Percentiles rank a stretch among this genome's conserved stretches.
These are phyloP conservation scores for Sycophila sp. DNA, from an alignment of 1,140 invertebrate species.

Conservation along the genomic window DNA sequence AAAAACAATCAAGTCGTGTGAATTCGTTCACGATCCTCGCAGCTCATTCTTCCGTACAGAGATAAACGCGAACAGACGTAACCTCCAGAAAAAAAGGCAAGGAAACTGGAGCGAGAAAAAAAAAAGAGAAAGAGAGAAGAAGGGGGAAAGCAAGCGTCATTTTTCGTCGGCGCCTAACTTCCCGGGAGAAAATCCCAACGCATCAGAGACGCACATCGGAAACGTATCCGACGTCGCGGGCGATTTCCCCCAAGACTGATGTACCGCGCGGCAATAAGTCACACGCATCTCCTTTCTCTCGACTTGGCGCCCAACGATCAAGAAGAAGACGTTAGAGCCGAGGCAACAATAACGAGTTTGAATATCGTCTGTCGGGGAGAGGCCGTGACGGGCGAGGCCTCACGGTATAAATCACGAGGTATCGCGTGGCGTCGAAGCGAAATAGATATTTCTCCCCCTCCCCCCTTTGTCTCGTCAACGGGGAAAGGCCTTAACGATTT, in stretches of 20 bases:
- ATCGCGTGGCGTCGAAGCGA: neutral
- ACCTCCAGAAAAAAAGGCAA: neutral
- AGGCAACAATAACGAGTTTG: slow-evolving; percentile 17
- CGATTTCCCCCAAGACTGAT: slow-evolving; percentile 28
- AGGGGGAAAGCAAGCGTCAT: neutral
- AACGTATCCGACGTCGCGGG: slow-evolving; percentile 1
- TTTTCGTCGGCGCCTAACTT: too few relatives aligned
- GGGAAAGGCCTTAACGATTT: neutral
- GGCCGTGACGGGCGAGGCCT: too few relatives aligned
- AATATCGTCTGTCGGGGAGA: neutral
- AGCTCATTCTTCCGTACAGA: neutral
- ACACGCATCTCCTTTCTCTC: neutral
- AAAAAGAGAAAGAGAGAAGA: neutral
- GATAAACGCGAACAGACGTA: too few relatives aligned
- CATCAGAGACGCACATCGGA: neutral
- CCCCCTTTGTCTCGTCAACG: too few relatives aligned
- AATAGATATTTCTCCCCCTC: slow-evolving; percentile 22
- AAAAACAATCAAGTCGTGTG: neutral
- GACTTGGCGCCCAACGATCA: neutral
- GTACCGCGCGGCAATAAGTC: neutral
- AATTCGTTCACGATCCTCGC: slow-evolving; percentile 4
- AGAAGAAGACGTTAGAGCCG: neutral
- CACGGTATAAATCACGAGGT: slow-evolving; percentile 18
- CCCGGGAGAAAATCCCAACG: too few relatives aligned
- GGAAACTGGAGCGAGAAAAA: neutral